Evolutionary conservation across 2,113 vertebrate genomes (phyloP).

Genomic region (Pollimyrus isidori): DNA sequence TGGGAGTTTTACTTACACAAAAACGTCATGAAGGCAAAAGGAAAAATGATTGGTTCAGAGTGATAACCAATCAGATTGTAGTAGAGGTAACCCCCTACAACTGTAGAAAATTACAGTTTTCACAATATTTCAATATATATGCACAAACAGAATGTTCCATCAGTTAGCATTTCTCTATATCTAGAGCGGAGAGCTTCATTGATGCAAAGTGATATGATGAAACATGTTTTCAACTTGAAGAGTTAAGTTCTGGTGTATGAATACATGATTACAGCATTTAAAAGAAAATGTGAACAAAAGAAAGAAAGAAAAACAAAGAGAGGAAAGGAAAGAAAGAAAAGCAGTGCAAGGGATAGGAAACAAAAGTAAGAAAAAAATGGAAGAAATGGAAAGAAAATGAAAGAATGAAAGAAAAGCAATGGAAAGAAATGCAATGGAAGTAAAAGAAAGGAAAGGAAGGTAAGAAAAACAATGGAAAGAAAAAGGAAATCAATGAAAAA

Average conservation of each 20-base stretch:
- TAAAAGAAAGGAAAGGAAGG: not conserved
- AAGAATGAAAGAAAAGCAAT: not conserved
- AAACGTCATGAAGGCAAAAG: no score
- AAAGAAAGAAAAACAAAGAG: not conserved
- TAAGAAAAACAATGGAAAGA: not conserved
- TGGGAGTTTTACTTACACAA: no score
- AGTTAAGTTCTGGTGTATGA: not conserved
- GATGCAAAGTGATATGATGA: not conserved
- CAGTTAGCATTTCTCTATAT: not conserved
- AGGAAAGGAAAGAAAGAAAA: not conserved
- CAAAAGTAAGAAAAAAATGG: not conserved
- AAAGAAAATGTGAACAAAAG: not conserved
- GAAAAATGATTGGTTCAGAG: no score
- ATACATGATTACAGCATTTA: not conserved
- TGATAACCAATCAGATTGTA: no score
- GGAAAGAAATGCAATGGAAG: not conserved
- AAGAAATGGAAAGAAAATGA: not conserved
- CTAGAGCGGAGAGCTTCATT: not conserved
- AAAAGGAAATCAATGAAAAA: not conserved
- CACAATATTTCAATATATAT: not conserved
- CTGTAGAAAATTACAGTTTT: not conserved
- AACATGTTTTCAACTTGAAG: not conserved
- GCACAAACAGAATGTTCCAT: not conserved
- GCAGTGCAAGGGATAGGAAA: not conserved
- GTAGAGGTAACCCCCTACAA: no score